These are phyloP conservation scores for Drosophila busckii DNA, from an alignment of 1,140 invertebrate species.

Conservation along the genomic window DNA sequence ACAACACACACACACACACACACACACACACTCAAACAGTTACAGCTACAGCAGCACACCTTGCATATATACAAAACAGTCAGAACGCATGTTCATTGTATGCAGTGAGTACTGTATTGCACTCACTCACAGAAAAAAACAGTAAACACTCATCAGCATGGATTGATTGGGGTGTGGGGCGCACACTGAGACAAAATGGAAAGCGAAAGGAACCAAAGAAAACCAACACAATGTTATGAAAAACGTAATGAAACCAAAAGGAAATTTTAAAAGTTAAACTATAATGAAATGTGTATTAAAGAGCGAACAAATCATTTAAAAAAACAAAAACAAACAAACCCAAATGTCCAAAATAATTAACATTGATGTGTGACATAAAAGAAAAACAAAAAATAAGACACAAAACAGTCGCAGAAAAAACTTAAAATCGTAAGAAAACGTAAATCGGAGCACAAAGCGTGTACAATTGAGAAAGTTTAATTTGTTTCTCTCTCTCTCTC, in stretches of 20 bases:
- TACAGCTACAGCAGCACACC: conserved; percentile 14
- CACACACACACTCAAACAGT: conserved; percentile 7
- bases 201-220: conserved; percentile 41
- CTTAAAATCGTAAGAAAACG: too few species aligned
- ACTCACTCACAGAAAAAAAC: conserved; percentile 4
- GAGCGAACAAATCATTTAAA: too few species aligned
- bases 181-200: too few species aligned
- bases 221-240: conserved; percentile 3
- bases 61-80: conserved; percentile 8
- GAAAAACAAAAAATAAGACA: conserved; percentile 2
- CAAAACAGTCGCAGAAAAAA: too few species aligned
- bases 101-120: conserved; percentile 6
- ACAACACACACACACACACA: conserved; percentile 27
- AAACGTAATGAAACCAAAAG: conserved; percentile 10
- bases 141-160: background rate
- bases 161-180: conserved; percentile 30
- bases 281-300: too few species aligned
- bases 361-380: too few species aligned
- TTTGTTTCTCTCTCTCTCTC: conserved; percentile 47
- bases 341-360: background rate
- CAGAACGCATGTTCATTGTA: conserved; percentile 18
- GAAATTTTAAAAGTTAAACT: conserved; percentile 11
- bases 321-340: background rate
- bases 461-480: conserved; percentile 44
- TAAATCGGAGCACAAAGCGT: conserved; percentile 39